Base-by-base conservation (phyloP, 2,888 invertebrate species). In the Antheraea assamensis region DNA sequence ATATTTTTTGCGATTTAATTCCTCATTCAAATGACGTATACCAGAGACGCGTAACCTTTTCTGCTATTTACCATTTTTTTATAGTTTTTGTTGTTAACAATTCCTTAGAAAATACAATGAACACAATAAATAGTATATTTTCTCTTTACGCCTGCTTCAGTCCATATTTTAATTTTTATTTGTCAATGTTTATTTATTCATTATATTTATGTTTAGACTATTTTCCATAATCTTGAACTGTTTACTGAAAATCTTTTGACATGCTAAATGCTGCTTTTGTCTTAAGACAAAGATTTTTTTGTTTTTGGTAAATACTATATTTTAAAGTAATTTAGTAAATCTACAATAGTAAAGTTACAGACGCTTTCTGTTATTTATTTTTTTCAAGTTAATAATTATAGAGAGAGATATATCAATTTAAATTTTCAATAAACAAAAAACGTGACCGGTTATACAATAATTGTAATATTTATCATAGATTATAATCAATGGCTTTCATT, bases 1-100 rank as follows among this genome's bases (percentile, higher is more conserved):
- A 90, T 92, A 91, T 94, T 94, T 94, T 94, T 94, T 93, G 89
- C 93, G 83, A 89, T 90, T 93, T 93, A 94, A 94, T 94, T 92
- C 90, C 87, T 90, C 89, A 93, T 94, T 93, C 90, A 93, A 93
- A 94, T 90, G 85, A 88, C 87, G 89, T 92, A 92, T 90, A 89
- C 87, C 92, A 92, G 92, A 83, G 90, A 90, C 82, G 82, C 84
- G 83, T 86, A 92, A 92, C 91, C 90, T 91, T 91, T 90, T 83
- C 78, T 80, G 78, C 82, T 75, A 80, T 74, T 77, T 73, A 42
- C 72, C 72, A n/a, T n/a, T 71, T 78, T 77, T 73, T 75, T 76
- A 73, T 76, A 71, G 75, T 76, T 76, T 75, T 78, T 79, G 74
- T 30, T 70, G 13, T 66, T 74, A 72, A 74, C 75, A 52, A 74